Evolutionary conservation across 2,797 vertebrate species (phyloP).

Genomic region (Hapalemur alaotrensis): DNA sequence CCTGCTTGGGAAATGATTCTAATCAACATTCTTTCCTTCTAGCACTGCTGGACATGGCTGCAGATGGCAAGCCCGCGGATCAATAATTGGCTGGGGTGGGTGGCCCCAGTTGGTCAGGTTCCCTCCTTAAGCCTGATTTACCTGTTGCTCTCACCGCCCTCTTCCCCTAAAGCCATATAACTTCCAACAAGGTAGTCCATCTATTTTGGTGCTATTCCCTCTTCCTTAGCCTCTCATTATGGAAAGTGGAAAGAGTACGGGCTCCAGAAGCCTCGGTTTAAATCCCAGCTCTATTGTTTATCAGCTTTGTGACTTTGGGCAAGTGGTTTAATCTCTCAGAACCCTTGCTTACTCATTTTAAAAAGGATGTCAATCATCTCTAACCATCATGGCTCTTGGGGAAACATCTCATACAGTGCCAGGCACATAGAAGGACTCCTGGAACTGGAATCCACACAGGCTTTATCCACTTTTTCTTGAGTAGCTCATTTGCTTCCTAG

Average conservation of each 20-base stretch:
- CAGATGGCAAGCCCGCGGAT: not conserved
- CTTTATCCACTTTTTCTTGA: not conserved
- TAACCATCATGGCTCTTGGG: not conserved
- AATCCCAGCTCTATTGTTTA: not conserved
- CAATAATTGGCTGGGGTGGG: not conserved
- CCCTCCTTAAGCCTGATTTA: not conserved
- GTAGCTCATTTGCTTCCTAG: not conserved
- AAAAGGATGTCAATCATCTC: not conserved
- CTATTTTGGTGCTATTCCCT: not conserved
- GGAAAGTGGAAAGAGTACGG: not conserved
- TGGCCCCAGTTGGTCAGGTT: not conserved
- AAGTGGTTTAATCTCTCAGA: not conserved
- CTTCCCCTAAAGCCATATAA: not conserved
- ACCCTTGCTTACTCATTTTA: slow-evolving; percentile 24
- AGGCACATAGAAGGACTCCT: not conserved
- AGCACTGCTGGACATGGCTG: not conserved
- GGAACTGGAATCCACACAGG: not conserved
- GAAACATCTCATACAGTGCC: not conserved
- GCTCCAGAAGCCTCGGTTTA: not conserved
- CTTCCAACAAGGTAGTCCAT: not conserved
- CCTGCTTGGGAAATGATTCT: not conserved
- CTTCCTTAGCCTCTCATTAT: not conserved
- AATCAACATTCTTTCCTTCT: not conserved
- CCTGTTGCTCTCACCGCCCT: not conserved
- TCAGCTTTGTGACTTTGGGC: not conserved